Conservation (phyloP, 2,113 vertebrate species). For the Actenoides lindsayi region DNA sequence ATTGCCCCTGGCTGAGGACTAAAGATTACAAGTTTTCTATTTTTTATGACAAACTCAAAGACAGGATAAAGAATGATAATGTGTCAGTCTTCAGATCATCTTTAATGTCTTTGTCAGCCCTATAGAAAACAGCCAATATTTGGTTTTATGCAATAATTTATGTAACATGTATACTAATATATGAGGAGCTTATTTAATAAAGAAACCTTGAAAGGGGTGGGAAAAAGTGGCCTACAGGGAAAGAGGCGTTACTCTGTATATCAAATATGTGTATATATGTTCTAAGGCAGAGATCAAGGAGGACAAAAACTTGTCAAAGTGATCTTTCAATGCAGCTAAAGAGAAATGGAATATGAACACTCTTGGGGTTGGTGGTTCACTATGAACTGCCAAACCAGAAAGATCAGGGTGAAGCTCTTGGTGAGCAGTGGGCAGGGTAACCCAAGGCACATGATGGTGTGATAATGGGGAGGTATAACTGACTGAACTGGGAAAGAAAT, state of each 20-base stretch:
- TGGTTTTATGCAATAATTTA: neutral
- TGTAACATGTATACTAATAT: neutral
- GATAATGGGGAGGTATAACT: neutral
- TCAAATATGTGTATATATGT: neutral
- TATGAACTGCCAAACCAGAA: neutral
- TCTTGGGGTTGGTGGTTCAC: neutral
- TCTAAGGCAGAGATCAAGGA: neutral
- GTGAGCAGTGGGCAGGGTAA: neutral
- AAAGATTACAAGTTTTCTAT: neutral
- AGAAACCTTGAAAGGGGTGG: neutral
- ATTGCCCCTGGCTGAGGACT: neutral
- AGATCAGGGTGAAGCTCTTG: neutral
- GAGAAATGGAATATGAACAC: neutral
- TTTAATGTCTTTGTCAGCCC: neutral
- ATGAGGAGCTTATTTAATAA: neutral
- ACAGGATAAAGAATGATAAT: neutral
- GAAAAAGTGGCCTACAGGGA: neutral
- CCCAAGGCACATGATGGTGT: rapidly evolving
- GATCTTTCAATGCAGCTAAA: neutral
- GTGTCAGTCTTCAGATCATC: neutral
- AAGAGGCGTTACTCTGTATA: neutral
- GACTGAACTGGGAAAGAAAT: neutral
- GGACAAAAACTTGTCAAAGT: neutral
- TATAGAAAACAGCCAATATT: neutral
- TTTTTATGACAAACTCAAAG: neutral